These are phyloP conservation scores for Heteromurus nitidus DNA, from an alignment of 2,888 invertebrate genomes.

Conservation along the genomic window DNA sequence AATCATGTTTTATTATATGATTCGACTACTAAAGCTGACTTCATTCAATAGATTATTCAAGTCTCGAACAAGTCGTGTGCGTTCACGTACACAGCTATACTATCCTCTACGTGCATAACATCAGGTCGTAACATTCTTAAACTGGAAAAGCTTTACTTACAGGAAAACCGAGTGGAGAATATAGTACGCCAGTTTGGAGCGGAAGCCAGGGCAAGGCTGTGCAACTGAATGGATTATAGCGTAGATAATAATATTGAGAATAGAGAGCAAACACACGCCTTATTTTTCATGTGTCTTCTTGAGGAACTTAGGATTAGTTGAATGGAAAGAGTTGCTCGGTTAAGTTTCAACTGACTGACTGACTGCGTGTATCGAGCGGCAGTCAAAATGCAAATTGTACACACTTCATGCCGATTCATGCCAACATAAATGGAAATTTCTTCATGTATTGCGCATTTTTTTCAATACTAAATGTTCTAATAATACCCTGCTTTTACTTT, in stretches of 20 bases:
- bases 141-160: no score
- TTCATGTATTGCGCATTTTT: constrained; percentile 1
- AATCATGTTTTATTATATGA: constrained; percentile 12
- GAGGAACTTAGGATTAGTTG: constrained; percentile 26
- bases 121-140: no score
- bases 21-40: neutral
- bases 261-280: neutral
- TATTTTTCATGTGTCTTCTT: neutral
- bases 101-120: no score
- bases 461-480: neutral
- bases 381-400: constrained; percentile 23
- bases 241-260: constrained; percentile 7
- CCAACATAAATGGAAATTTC: neutral
- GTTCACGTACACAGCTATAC: no score
- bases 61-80: neutral
- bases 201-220: constrained; percentile 4
- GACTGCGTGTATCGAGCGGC: neutral
- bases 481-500: neutral
- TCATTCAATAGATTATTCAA: constrained; percentile 8
- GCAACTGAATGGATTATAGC: constrained; percentile 20
- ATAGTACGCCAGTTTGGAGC: no score
- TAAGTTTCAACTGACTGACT: neutral
- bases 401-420: constrained; percentile 8
- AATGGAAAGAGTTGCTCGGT: constrained; percentile 18
- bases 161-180: no score